Evolutionary conservation across 2,113 vertebrate species (phyloP), one percentile per base, ranked within the genome.

Genomic region (Psilopsiagon aurifrons): DNA sequence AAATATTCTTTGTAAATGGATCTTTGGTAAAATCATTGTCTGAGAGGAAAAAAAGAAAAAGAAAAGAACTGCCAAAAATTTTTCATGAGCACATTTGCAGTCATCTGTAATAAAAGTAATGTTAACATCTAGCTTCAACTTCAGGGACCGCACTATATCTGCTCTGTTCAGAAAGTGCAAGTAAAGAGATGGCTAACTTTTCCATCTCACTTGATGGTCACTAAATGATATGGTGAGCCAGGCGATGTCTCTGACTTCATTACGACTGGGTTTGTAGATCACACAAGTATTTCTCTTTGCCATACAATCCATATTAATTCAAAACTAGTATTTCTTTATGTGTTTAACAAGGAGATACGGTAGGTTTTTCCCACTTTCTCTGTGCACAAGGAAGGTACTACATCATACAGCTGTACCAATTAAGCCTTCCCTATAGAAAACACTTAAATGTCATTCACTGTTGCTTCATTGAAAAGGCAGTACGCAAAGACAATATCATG

Each of bases 361-460:
- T 33, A 84, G 49, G 11, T 1, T 77, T 46, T 81, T 17, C 60
- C 37, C 23, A 28, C 55, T 47, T 68, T 43, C 73, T 86, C 66
- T 52, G 73, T 84, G 49, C 41, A 37, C 1, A 1, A 70, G 79
- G 67, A 69, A n/a, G 16, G 33, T 33, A 22, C 28, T 60, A 2
- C 29, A 47, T 33, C 39, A 11, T 10, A 7, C 5, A 85, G 90
- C 67, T 57, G 28, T 16, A 28, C 31, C 60, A 55, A 12, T 5
- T 27, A 73, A 57, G 23, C n/a, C 74, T 51, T 52, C 64, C 74
- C 35, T 59, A 20, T 3, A 64, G 71, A 74, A 95, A 79, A 62
- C 0, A 1, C 54, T n/a, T 5, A 28, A 78, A 29, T 10, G 7
- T 70, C 51, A 14, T 0, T 3, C 20, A 70, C 31, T 4, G 9